Evolutionary conservation across 2,113 vertebrate species (phyloP), one percentile per base, ranked within the genome.

Genomic region (Macroglossus sobrinus): DNA sequence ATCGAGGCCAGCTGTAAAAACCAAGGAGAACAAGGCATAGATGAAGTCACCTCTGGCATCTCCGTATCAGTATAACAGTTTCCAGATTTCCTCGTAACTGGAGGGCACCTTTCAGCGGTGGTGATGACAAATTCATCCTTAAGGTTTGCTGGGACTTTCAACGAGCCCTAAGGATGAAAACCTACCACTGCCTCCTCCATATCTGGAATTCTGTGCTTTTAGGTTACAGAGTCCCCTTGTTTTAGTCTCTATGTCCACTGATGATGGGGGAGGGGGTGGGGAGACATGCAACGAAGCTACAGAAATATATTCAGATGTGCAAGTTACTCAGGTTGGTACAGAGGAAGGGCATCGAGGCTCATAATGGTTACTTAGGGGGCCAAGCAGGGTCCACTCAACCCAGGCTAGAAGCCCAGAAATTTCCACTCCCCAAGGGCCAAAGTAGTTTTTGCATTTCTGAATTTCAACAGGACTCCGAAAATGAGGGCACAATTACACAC

Each of bases 111-210:
- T 72, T 79, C 22, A 1, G 28, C 74, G n/a, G 61, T 55, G 26
- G 59, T 26, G 28, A 66, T 28, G 40, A 59, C 18, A 47, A 57
- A 50, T 26, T 11, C 13, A n/a, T 28, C 7, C 61, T 89, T 35
- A 22, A 26, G 38, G 38, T 26, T 22, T 66, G 19, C 1, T 76
- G 74, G 72, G 11, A 57, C 15, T 63, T 64, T 76, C 21, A 66
- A 50, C 21, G 59, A 57, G 72, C 26, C 19, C 26, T 4, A 50
- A 16, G 50, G 50, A 50, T 50, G 50, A 80, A 74, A 7, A 2
- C 8, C 18, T 11, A 15, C 21, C 28, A 21, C 2, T 8, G 1
- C 15, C 6, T 10, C 5, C 10, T 21, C 55, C 9, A 3, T 24
- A 35, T 4, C 30, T 74, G 43, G 40, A 84, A 71, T 84, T 57